Base-by-base conservation (phyloP, 1,140 invertebrate species). In the Orius insidiosus region DNA sequence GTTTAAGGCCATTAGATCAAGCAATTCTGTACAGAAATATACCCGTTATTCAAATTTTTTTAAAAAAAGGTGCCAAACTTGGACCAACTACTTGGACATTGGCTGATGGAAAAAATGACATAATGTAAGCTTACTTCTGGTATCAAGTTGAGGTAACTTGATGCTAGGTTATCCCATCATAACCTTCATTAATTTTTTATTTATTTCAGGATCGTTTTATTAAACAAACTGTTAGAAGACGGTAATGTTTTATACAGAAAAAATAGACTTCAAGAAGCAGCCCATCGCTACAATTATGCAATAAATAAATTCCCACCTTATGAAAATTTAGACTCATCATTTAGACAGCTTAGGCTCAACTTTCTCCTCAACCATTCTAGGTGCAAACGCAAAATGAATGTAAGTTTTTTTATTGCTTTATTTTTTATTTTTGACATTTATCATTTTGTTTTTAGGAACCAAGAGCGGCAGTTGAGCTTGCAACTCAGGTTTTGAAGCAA, bases 161-260 rank as follows among this genome's bases (percentile, higher is more conserved):
- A 11, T n/a, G 3, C 14, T 15, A 15, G n/a, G 14, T 15, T 36
- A 36, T 3, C n/a, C n/a, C 3, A 36, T 4, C 35, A 4, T 11
- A 11, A 36, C 35, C 14, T 15, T 36, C n/a, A n/a, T n/a, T n/a
- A n/a, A 36, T 15, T n/a, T 36, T 54, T 49, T 36, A 55, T 57
- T 39, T 45, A n/a, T 59, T 58, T 37, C 53, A 76, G 74, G 58
- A 65, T 92, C 7, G 80, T 94, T 45, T 69, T 98, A 39, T 67
- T 97, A n/a, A 93, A 92, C 63, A 97, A 97, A 63, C 68, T 98
- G 13, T 70, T 96, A 37, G 92, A 96, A 67, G 92, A 98, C 67
- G 93, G 90, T 3, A 92, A 92, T 59, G 76, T 89, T 14, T 61
- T 98, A 2, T 94, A 90, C 61, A 75, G 86, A 39, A 94, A 92